phyloP scores from a whole-genome alignment of 2,113 vertebrate species.

The Hydrolagus affinis region DNA sequence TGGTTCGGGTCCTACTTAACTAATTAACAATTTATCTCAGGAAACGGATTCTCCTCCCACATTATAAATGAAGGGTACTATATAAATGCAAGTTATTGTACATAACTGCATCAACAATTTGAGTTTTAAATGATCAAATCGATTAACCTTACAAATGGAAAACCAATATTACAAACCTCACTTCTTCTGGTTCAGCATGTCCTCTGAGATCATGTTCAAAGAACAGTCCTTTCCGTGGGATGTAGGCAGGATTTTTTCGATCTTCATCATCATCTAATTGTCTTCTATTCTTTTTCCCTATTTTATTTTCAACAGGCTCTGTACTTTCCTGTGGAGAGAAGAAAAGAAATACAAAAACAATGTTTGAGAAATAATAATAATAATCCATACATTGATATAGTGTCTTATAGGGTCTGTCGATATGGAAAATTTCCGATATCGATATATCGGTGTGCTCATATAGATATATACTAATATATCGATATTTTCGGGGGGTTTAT shows the following conservation, averaged over 20 bases:
- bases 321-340: slow-evolving; percentile 78
- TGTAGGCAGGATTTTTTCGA: slow-evolving; percentile 90
- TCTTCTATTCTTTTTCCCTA: slow-evolving; percentile 66
- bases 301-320: slow-evolving; percentile 79
- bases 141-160: background rate
- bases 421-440: too few relatives aligned
- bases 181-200: slow-evolving; percentile 85
- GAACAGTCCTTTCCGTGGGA: slow-evolving; percentile 90
- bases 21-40: background rate
- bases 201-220: slow-evolving; percentile 94
- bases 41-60: background rate
- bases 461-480: too few relatives aligned
- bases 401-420: too few relatives aligned
- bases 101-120: background rate
- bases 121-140: background rate
- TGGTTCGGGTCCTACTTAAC: too few relatives aligned
- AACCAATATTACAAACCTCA: slow-evolving; percentile 52
- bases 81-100: too few relatives aligned
- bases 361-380: too few relatives aligned
- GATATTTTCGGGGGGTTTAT: too few relatives aligned
- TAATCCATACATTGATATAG: too few relatives aligned
- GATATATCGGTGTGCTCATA: too few relatives aligned
- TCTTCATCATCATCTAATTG: slow-evolving; percentile 93
- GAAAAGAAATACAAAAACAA: slow-evolving; percentile 22
- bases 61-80: background rate